These are phyloP conservation scores for Leptinotarsa lineolata DNA, from an alignment of 1,140 invertebrate genomes.

Conservation along the genomic window DNA sequence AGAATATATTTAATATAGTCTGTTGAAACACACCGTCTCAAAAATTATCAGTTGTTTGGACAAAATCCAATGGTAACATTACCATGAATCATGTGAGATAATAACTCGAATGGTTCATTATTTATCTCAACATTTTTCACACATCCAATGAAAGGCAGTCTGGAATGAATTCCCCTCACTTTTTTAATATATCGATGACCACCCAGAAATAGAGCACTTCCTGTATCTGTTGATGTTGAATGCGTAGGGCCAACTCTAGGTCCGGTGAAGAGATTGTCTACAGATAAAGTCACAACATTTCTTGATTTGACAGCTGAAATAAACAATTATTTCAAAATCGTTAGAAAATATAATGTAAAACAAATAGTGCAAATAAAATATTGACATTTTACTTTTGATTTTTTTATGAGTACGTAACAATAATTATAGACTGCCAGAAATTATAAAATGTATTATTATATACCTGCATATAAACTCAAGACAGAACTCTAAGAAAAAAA, in stretches of 20 bases:
- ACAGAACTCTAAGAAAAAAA: too few relatives aligned
- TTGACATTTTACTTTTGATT: too few relatives aligned
- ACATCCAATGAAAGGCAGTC: constrained; percentile 80
- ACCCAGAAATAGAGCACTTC: constrained; percentile 86
- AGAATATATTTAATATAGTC: too few relatives aligned
- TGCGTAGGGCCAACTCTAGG: constrained; percentile 69
- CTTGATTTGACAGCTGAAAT: constrained; percentile 80
- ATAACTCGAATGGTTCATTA: constrained; percentile 63
- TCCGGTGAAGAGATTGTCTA: constrained; percentile 74
- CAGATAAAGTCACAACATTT: constrained; percentile 79
- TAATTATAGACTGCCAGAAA: too few relatives aligned
- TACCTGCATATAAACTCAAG: too few relatives aligned
- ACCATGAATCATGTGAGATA: constrained; percentile 64
- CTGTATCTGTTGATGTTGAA: constrained; percentile 74
- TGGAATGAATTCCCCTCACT: constrained; percentile 63
- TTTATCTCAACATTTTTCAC: constrained; percentile 75
- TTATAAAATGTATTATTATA: too few relatives aligned
- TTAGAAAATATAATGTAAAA: too few relatives aligned
- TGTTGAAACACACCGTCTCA: too few relatives aligned
- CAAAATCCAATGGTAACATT: constrained; percentile 73
- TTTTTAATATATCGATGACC: constrained; percentile 72
- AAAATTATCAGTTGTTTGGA: constrained; percentile 57
- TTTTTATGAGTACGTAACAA: too few relatives aligned
- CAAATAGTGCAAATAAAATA: too few relatives aligned
- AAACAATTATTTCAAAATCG: constrained; percentile 17